Evolutionary conservation across 2,888 invertebrate species (phyloP).

Genomic region (Ormyrus pomaceus): DNA sequence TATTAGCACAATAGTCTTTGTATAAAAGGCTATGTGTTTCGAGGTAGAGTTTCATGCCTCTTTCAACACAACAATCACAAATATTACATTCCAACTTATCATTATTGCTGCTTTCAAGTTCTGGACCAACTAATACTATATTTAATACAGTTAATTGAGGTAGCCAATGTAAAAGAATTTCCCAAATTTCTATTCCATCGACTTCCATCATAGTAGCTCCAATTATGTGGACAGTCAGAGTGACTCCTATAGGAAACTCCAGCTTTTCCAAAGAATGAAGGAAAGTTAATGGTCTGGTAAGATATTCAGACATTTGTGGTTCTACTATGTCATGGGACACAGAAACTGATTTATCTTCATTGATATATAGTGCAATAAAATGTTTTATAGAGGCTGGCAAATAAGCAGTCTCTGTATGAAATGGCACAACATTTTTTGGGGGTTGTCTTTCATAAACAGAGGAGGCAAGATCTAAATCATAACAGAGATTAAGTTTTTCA

Average conservation of each 20-base stretch:
- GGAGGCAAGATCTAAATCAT: conserved; percentile 62
- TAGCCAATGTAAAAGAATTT: conserved; percentile 70
- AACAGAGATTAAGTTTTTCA: conserved; percentile 60
- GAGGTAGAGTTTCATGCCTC: conserved; percentile 59
- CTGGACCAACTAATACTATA: conserved; percentile 70
- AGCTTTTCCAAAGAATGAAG: conserved; percentile 64
- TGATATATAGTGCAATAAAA: conserved; percentile 61
- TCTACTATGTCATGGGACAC: conserved; percentile 57
- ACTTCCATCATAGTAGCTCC: conserved; percentile 69
- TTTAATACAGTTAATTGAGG: conserved; percentile 60
- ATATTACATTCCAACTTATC: conserved; percentile 54
- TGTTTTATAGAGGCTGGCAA: conserved; percentile 63
- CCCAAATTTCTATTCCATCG: conserved; percentile 66
- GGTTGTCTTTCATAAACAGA: conserved; percentile 56
- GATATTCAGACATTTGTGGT: conserved; percentile 63
- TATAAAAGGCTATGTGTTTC: conserved; percentile 60
- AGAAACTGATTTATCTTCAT: conserved; percentile 53
- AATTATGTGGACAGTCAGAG: conserved; percentile 68
- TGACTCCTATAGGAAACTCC: conserved; percentile 39
- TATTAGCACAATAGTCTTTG: conserved; percentile 58
- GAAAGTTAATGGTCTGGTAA: conserved; percentile 68
- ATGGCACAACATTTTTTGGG: conserved; percentile 61
- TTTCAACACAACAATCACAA: conserved; percentile 61
- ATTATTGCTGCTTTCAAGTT: conserved; percentile 61
- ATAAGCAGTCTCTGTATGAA: conserved; percentile 57